phyloP scores from a whole-genome alignment of 2,113 vertebrate species.

The Tychaedon coryphoeus region DNA sequence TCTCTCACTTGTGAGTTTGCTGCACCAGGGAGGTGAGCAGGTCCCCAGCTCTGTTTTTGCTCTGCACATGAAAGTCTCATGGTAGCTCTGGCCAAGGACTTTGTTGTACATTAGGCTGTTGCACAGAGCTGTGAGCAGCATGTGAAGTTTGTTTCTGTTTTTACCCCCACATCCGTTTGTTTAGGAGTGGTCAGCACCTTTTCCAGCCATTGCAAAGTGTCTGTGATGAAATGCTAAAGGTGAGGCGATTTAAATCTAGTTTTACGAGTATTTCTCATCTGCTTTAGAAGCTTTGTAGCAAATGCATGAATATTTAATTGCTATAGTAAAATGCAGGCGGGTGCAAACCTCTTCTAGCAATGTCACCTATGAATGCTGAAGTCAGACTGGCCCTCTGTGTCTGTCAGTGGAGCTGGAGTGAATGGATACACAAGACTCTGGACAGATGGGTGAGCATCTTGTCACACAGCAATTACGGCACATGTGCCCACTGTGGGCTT shows the following conservation, averaged over 20 bases:
- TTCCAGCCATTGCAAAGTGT: background rate
- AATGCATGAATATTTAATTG: background rate
- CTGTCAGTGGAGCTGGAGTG: background rate
- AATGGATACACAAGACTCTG: background rate
- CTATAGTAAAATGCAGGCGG: background rate
- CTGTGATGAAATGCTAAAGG: background rate
- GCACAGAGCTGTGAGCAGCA: background rate
- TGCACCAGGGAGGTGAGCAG: background rate
- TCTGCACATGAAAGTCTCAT: background rate
- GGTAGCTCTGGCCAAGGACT: background rate
- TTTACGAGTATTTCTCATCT: background rate
- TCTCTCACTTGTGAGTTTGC: background rate
- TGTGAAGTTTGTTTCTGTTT: background rate
- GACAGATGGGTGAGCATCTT: background rate
- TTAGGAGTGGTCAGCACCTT: background rate
- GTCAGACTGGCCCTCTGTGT: background rate
- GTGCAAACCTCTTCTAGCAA: background rate
- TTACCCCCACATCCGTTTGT: background rate
- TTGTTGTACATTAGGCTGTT: background rate
- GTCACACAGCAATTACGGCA: background rate
- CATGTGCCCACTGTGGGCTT: accelerated
- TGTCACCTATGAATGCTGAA: background rate
- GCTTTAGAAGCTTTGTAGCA: background rate
- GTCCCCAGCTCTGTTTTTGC: background rate
- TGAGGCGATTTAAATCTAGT: background rate